These are phyloP conservation scores for Megalops atlanticus DNA, from an alignment of 2,113 vertebrate genomes.

Conservation along the genomic window DNA sequence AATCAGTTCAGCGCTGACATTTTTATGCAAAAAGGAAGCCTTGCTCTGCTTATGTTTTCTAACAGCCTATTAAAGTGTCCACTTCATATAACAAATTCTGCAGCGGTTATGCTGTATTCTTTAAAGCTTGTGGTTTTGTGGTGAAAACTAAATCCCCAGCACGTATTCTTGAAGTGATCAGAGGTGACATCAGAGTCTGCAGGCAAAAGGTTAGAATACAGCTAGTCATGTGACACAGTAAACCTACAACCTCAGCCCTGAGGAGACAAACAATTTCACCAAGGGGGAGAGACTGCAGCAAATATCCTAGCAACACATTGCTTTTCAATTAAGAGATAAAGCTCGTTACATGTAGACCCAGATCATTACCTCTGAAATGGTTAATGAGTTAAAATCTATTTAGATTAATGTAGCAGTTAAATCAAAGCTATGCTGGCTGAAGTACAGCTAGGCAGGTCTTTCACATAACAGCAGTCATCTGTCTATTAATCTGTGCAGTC, in stretches of 20 bases:
- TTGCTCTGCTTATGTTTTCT: too few species aligned
- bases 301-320: slow-evolving; percentile 51
- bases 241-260: slow-evolving; percentile 67
- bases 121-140: slow-evolving; percentile 53
- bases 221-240: slow-evolving; percentile 62
- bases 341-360: slow-evolving; percentile 44
- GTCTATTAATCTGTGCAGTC: not conserved
- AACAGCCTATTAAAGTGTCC: not conserved
- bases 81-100: not conserved
- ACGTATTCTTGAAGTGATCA: slow-evolving; percentile 69
- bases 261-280: slow-evolving; percentile 61
- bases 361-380: slow-evolving; percentile 44
- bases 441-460: slow-evolving; percentile 5
- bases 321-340: slow-evolving; percentile 50
- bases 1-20: too few species aligned
- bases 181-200: slow-evolving; percentile 72
- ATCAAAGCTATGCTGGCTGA: slow-evolving; percentile 12
- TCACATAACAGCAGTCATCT: not conserved
- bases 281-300: slow-evolving; percentile 43
- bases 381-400: slow-evolving; percentile 41
- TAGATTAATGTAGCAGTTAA: slow-evolving; percentile 39
- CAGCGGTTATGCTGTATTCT: slow-evolving; percentile 47
- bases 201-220: slow-evolving; percentile 74
- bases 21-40: too few species aligned
- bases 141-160: slow-evolving; percentile 42